These are phyloP conservation scores for Myxocyprinus asiaticus DNA, from an alignment of 2,113 vertebrate species.

Conservation along the genomic window DNA sequence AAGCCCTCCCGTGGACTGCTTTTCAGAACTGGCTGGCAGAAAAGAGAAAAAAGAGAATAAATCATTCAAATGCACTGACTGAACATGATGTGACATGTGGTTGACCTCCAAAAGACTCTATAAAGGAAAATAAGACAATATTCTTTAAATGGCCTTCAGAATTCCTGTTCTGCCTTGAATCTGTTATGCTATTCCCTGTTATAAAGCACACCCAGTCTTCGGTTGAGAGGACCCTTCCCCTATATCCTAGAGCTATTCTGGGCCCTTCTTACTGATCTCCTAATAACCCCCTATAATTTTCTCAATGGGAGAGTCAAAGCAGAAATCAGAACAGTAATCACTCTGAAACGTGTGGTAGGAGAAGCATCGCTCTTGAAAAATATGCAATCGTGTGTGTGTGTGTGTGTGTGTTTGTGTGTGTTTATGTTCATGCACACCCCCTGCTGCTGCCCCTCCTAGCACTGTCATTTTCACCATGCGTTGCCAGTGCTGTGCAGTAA, in stretches of 20 bases:
- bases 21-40: constrained; percentile 7
- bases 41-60: constrained; percentile 13
- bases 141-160: not conserved
- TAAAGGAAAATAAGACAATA: not conserved
- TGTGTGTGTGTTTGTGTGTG: constrained; percentile 14
- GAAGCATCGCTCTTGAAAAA: not conserved
- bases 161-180: not conserved
- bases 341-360: constrained; percentile 20
- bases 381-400: not conserved
- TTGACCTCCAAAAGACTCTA: not conserved
- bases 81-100: constrained; percentile 16
- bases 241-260: constrained; percentile 7
- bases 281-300: constrained; percentile 29
- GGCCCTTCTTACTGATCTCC: constrained; percentile 32
- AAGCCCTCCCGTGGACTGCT: not conserved
- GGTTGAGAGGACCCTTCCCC: not conserved
- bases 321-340: constrained; percentile 38
- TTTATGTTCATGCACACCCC: constrained; percentile 35
- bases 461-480: constrained; percentile 54
- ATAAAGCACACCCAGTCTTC: not conserved
- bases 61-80: constrained; percentile 28
- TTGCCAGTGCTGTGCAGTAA: constrained; percentile 10
- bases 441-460: constrained; percentile 33
- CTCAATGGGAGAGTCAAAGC: constrained; percentile 24
- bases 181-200: not conserved